Base-by-base conservation (phyloP, 2,888 invertebrate species). In the Eulithis testata region DNA sequence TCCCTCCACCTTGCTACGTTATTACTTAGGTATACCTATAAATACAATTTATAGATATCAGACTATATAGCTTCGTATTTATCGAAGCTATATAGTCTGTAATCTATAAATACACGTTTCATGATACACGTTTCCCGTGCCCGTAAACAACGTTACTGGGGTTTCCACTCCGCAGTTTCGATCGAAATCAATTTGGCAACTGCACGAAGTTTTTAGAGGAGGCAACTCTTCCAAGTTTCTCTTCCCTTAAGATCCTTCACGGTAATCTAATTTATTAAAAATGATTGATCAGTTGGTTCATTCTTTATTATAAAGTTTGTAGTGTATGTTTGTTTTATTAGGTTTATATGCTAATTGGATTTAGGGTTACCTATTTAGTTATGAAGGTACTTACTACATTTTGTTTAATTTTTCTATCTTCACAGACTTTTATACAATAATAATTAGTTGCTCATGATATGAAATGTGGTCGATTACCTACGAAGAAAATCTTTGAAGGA, bases 181-280 rank as follows among this genome's bases (percentile, higher is more conserved):
- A 87, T 85, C 82, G 78, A 81, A 88, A 85, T 85, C 86, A 86
- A 87, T 86, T 88, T 86, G 78, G 78, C 68, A 77, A 78, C 77
- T 78, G 77, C 81, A 75, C 73, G 63, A 83, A 86, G 80, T 82
- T 85, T 82, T 82, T 76, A 82, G 67, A 69, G 73, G 72, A 67
- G 73, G 73, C 66, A 68, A 78, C 73, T 79, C 73, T 73, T 75
- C 67, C 66, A 66, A 70, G 70, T 65, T 71, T 44, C 60, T 61
- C 69, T 66, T 65, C 70, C 68, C 59, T 63, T 40, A 65, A 60
- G 60, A 69, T 67, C 63, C 54, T 44, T 49, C 53, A 59, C 65
- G 60, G 65, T 73, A 67, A 74, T 65, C 68, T 67, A 65, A 74
- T 73, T 74, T 64, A 60, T 63, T 60, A 57, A 51, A 63, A 66